Evolutionary conservation across 2,113 vertebrate species (phyloP).

Genomic region (Catharus minimus): DNA sequence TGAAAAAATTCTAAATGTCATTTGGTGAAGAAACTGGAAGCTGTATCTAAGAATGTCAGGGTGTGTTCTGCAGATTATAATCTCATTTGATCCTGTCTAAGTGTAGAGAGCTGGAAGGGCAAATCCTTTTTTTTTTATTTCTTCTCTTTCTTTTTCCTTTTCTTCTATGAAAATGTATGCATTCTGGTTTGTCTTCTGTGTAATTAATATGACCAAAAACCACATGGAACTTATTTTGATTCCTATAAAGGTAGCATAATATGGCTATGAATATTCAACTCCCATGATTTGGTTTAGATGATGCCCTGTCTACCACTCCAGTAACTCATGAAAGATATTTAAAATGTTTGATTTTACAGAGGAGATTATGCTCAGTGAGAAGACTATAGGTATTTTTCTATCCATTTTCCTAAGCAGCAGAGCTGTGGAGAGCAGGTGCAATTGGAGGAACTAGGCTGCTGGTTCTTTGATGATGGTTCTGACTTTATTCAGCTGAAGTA

Average conservation of each 20-base stretch:
- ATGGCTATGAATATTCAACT: neutral
- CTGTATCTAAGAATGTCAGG: neutral
- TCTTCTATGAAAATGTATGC: neutral
- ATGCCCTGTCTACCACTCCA: neutral
- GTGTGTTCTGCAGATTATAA: neutral
- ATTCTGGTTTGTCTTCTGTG: neutral
- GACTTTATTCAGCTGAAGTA: neutral
- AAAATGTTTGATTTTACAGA: neutral
- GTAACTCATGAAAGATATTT: neutral
- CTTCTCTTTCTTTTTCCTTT: neutral
- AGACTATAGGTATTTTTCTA: neutral
- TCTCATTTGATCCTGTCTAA: neutral
- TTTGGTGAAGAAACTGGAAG: neutral
- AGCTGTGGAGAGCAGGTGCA: neutral
- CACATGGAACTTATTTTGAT: neutral
- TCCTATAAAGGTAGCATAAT: neutral
- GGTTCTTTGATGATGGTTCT: neutral
- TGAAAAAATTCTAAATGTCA: neutral
- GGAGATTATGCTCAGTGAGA: neutral
- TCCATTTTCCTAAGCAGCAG: neutral
- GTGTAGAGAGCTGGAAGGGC: neutral
- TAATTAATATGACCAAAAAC: neutral
- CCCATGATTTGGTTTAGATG: neutral
- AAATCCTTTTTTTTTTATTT: neutral
- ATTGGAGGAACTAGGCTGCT: neutral